Evolutionary conservation across 2,797 vertebrate genomes (phyloP), one percentile per base, ranked within the genome.

Genomic region (Antrozous pallidus): DNA sequence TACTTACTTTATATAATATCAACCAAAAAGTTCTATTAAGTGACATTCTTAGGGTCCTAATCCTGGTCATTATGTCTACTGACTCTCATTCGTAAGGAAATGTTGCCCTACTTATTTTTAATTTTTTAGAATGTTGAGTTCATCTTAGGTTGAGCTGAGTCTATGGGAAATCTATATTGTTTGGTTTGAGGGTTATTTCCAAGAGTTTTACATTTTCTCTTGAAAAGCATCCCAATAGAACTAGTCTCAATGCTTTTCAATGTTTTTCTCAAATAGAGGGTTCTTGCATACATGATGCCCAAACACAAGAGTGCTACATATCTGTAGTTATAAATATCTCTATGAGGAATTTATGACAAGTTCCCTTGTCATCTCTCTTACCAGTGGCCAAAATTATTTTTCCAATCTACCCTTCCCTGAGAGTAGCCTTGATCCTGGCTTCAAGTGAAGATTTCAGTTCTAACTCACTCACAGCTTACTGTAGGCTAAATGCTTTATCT

Each of bases 131-230:
- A 82, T 54, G 42, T 13, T 91, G 26, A 69, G 11, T 56, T 93
- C n/a, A 86, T 91, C 45, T 93, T 77, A 81, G 38, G 9, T 12
- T 47, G 49, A 83, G 56, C 28, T 85, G 42, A 11, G 75, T 71
- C 38, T 93, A 36, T 56, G 58, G 49, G 3, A 87, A 70, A 2
- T 36, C 51, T 87, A 31, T 74, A 80, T 36, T 12, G 18, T 78
- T 82, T 94, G 54, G 31, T 67, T 11, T 87, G n/a, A 94, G 40
- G 26, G 71, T 56, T 75, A 88, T n/a, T 70, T 61, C n/a, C 38
- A 75, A 90, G 54, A 79, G 47, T 69, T 95, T 79, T 89, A 33
- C n/a, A 86, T 79, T 93, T 79, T 86, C 54, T 81, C 36, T 36
- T 16, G 49, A 28, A 91, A 92, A 36, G 42, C 14, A 77, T 78